A percentile compares a stretch with the other conserved stretches of the same genome.
These are phyloP conservation scores for human DNA, from an alignment of 2,113 vertebrate species.

Conservation along the genomic window DNA sequence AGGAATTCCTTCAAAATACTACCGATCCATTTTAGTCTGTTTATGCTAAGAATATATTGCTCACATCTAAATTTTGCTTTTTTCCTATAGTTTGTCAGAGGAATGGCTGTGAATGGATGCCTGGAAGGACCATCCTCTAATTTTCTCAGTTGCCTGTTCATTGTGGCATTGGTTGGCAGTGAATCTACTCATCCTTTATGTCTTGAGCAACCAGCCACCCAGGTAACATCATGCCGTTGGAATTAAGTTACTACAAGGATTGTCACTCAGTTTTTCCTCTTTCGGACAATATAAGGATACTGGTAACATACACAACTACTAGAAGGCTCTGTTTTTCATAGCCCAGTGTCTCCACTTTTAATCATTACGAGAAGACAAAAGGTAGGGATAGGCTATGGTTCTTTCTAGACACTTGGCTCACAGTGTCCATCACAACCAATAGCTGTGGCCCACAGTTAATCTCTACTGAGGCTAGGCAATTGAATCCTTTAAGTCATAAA, in stretches of 20 bases:
- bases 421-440: neutral
- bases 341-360: neutral
- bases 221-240: neutral
- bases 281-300: neutral
- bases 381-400: neutral
- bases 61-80: neutral
- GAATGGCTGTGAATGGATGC: conserved; percentile 35
- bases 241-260: neutral
- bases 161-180: conserved; percentile 26
- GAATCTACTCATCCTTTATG: conserved; percentile 17
- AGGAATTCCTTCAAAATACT: neutral
- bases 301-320: neutral
- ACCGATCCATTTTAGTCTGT: neutral
- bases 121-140: neutral
- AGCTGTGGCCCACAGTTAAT: neutral
- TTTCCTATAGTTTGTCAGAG: neutral
- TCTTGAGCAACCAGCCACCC: neutral
- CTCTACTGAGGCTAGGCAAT: neutral
- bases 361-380: neutral
- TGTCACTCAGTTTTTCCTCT: neutral
- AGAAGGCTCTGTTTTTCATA: neutral
- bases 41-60: neutral
- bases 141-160: neutral
- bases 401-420: neutral
- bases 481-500: neutral